phyloP scores from a whole-genome alignment of 2,797 vertebrate genomes.

The Fistularia commersonii region DNA sequence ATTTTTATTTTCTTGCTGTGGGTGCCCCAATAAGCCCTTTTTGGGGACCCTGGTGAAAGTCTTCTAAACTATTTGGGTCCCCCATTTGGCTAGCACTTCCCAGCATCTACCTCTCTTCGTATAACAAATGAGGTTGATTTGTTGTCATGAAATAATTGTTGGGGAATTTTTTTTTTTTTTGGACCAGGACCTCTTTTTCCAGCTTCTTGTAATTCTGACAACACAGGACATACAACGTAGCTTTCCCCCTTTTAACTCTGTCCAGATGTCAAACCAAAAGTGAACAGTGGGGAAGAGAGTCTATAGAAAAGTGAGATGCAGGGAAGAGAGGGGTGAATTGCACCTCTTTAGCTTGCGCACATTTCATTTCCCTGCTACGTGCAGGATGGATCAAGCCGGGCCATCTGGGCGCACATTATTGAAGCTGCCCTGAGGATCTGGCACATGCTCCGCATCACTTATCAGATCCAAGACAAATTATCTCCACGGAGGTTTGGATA shows the following conservation, averaged over 20 bases:
- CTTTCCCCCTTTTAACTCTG: neutral
- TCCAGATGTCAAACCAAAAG: conserved; percentile 4
- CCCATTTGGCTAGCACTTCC: no score
- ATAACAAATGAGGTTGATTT: no score
- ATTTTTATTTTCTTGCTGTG: no score
- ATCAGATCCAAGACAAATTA: conserved; percentile 23
- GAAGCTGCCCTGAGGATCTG: conserved; percentile 18
- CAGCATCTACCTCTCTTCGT: no score
- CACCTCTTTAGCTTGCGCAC: neutral
- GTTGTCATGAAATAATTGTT: no score
- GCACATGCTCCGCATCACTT: conserved; percentile 28
- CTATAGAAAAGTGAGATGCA: neutral
- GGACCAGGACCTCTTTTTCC: no score
- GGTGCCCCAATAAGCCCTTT: no score
- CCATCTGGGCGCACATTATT: conserved; percentile 26
- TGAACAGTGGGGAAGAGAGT: neutral
- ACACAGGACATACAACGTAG: neutral
- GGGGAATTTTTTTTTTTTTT: no score
- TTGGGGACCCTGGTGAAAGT: no score
- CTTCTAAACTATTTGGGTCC: no score
- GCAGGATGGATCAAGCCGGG: conserved; percentile 9
- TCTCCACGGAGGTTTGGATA: conserved; percentile 12
- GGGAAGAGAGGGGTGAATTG: no score
- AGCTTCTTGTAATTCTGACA: neutral
- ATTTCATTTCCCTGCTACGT: conserved; percentile 13